A percentile compares a stretch with the other conserved stretches of the same genome.
These are phyloP conservation scores for Cheilosia pagana DNA, from an alignment of 2,888 invertebrate genomes.

Conservation along the genomic window DNA sequence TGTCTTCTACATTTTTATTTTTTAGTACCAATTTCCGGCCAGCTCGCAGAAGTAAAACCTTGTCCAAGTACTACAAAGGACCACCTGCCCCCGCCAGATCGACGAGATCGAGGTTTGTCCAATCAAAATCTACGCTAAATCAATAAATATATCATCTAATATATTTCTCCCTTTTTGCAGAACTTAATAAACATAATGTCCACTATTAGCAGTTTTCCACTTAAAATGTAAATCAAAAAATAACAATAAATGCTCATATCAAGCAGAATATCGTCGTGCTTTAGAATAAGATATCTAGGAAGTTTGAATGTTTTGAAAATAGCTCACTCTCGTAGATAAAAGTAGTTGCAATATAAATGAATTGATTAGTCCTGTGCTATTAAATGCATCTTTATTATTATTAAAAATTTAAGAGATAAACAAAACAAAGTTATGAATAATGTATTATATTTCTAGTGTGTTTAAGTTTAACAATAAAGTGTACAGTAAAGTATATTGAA, in stretches of 20 bases:
- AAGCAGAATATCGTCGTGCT: background rate
- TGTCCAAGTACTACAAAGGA: conserved; percentile 82
- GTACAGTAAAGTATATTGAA: no score
- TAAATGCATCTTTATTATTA: conserved; percentile 8
- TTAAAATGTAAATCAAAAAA: background rate
- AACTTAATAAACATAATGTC: conserved; percentile 29
- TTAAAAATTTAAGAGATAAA: no score
- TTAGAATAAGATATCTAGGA: background rate
- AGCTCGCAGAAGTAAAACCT: conserved; percentile 80
- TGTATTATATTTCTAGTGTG: no score
- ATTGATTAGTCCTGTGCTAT: conserved; percentile 10
- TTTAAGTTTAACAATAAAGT: no score
- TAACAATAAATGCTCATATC: conserved; percentile 45
- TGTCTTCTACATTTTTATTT: background rate
- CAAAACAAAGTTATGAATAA: no score
- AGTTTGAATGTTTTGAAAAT: conserved; percentile 8
- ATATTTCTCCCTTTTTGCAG: conserved; percentile 36
- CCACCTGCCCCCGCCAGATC: conserved; percentile 63
- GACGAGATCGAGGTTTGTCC: conserved; percentile 66
- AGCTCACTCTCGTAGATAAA: conserved; percentile 14
- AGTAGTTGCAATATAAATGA: conserved; percentile 11
- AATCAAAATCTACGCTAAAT: background rate
- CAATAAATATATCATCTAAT: background rate
- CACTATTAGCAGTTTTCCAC: background rate
- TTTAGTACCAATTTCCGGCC: conserved; percentile 76